Percentiles rank a stretch among this genome's conserved stretches.
These are phyloP conservation scores for Amblyjoppa fuscipennis DNA, from an alignment of 2,888 invertebrate genomes.

Conservation along the genomic window DNA sequence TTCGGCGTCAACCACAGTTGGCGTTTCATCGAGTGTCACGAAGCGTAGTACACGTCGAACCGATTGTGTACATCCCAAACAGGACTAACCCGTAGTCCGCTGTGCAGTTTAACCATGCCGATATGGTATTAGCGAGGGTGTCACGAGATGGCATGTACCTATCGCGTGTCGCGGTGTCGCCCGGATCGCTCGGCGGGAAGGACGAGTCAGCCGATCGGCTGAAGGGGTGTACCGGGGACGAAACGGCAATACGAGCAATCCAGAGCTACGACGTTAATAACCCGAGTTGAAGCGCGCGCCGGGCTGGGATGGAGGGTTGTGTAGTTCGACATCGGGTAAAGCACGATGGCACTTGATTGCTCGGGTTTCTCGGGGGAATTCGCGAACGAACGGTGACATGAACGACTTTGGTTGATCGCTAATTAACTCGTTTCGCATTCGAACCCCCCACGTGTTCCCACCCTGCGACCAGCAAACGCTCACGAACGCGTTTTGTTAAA, in stretches of 20 bases:
- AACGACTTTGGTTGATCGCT: conserved; percentile 75
- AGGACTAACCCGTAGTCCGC: conserved; percentile 20
- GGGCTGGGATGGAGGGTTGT: not conserved
- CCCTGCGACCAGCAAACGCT: not conserved
- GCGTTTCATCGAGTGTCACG: conserved; percentile 32
- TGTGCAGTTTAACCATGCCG: conserved; percentile 26
- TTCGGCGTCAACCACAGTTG: conserved; percentile 31
- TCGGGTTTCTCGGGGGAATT: conserved; percentile 57
- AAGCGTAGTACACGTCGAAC: conserved; percentile 26
- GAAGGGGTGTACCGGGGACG: conserved; percentile 18
- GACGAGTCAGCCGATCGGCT: conserved; percentile 38
- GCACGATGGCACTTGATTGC: conserved; percentile 45
- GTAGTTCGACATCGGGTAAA: conserved; percentile 32
- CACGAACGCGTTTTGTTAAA: conserved; percentile 2
- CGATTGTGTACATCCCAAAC: conserved; percentile 35
- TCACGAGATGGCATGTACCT: conserved; percentile 56
- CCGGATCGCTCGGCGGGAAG: conserved; percentile 34
- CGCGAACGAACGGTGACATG: conserved; percentile 54
- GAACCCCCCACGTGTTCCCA: not conserved
- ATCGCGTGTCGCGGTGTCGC: conserved; percentile 16
- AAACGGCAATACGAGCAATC: conserved; percentile 36
- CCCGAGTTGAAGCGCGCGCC: conserved; percentile 37
- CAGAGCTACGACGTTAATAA: conserved; percentile 59
- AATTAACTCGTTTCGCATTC: conserved; percentile 72
- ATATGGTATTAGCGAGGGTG: conserved; percentile 34